These are phyloP conservation scores for Oxyura jamaicensis DNA, from an alignment of 2,113 vertebrate species.

Conservation along the genomic window DNA sequence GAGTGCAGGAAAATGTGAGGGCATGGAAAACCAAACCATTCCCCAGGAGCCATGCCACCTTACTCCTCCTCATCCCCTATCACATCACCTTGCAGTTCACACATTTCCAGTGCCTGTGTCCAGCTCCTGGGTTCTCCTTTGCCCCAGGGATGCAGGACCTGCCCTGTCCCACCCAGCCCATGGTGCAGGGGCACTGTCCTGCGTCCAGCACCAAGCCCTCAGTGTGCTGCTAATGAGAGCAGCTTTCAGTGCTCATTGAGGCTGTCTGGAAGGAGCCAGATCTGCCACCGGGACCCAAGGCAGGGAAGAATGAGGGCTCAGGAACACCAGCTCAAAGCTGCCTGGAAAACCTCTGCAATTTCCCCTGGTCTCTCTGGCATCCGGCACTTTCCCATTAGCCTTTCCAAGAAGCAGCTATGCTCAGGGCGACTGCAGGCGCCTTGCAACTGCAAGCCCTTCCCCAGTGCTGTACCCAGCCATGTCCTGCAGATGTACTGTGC, in stretches of 20 bases:
- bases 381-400: not conserved
- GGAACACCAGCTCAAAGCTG: fast-evolving
- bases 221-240: fast-evolving
- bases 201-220: fast-evolving
- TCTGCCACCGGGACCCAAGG: not conserved
- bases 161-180: not conserved
- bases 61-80: not conserved
- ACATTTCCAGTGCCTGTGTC: not conserved
- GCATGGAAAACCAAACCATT: not conserved
- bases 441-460: not conserved
- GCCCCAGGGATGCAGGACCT: not conserved
- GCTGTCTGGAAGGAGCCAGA: not conserved
- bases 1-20: conserved; percentile 28
- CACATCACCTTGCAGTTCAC: not conserved
- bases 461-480: not conserved
- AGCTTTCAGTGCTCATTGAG: fast-evolving
- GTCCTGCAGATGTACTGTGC: fast-evolving
- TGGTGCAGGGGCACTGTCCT: not conserved
- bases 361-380: too few species aligned
- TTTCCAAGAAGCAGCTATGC: not conserved
- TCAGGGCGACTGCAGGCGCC: too few species aligned
- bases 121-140: not conserved
- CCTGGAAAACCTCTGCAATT: not conserved
- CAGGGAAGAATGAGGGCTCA: not conserved
- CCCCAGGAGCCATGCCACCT: not conserved